Conservation (phyloP, 2,888 invertebrate genomes). For the Muschampia plurimacula region DNA sequence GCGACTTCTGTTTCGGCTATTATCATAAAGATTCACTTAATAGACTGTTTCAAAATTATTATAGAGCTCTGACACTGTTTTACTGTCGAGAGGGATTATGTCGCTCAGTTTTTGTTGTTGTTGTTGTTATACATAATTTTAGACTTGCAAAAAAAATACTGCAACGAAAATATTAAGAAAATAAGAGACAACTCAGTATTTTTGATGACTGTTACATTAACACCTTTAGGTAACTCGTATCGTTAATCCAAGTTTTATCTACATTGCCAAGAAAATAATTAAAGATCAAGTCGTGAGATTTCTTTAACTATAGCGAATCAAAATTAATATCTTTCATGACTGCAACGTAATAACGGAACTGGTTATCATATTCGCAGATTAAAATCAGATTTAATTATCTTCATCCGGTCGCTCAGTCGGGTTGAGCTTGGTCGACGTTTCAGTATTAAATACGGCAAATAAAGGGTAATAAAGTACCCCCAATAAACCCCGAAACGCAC, state of each 20-base stretch:
- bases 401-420: constrained; percentile 60
- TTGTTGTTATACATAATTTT: constrained; percentile 61
- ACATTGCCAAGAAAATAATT: constrained; percentile 59
- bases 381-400: constrained; percentile 77
- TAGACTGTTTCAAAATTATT: constrained; percentile 84
- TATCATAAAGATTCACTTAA: constrained; percentile 85
- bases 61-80: constrained; percentile 77
- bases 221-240: constrained; percentile 49
- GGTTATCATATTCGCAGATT: constrained; percentile 73
- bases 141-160: constrained; percentile 57
- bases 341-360: constrained; percentile 63
- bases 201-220: constrained; percentile 47
- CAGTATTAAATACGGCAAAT: constrained; percentile 67
- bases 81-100: constrained; percentile 68
- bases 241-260: constrained; percentile 57
- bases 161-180: constrained; percentile 53
- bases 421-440: constrained; percentile 65
- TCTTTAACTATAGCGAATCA: constrained; percentile 54
- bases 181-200: constrained; percentile 40
- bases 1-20: constrained; percentile 83
- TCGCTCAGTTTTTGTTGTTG: constrained; percentile 62
- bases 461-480: constrained; percentile 79
- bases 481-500: constrained; percentile 81
- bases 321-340: constrained; percentile 60
- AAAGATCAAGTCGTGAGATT: constrained; percentile 63